Percentiles rank a stretch among this genome's conserved stretches.
Evolutionary conservation across 2,888 invertebrate genomes (phyloP).

Genomic region (Notodonta dromedarius): DNA sequence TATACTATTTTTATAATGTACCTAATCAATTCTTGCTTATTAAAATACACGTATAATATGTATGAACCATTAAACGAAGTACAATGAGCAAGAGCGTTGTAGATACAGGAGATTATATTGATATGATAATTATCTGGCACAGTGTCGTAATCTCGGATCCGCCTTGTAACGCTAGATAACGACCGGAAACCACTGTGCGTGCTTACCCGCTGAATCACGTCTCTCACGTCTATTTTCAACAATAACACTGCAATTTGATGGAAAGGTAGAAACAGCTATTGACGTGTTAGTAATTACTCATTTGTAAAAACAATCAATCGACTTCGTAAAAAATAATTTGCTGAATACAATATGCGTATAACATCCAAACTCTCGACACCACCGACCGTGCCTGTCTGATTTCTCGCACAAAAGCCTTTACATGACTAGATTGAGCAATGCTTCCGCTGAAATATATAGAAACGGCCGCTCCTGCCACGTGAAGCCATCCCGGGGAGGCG

Average conservation of each 20-base stretch:
- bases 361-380: neutral
- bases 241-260: neutral
- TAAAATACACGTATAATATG: no score
- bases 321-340: no score
- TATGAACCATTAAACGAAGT: no score
- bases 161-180: constrained; percentile 25
- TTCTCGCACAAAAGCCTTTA: constrained; percentile 2
- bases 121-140: constrained; percentile 19
- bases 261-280: neutral
- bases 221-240: constrained; percentile 16
- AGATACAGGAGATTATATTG: constrained; percentile 1
- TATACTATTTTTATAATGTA: no score
- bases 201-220: constrained; percentile 35
- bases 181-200: constrained; percentile 36
- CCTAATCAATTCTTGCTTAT: no score
- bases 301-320: no score
- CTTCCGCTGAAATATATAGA: neutral
- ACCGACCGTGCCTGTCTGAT: neutral
- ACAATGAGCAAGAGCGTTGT: no score
- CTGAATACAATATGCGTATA: neutral
- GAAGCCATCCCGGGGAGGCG: neutral
- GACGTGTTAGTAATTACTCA: neutral
- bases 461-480: neutral
- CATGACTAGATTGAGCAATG: constrained; percentile 15
- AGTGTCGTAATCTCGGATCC: constrained; percentile 24